Evolutionary conservation across 1,140 invertebrate genomes (phyloP).

Genomic region (Dendroctonus ponderosae): DNA sequence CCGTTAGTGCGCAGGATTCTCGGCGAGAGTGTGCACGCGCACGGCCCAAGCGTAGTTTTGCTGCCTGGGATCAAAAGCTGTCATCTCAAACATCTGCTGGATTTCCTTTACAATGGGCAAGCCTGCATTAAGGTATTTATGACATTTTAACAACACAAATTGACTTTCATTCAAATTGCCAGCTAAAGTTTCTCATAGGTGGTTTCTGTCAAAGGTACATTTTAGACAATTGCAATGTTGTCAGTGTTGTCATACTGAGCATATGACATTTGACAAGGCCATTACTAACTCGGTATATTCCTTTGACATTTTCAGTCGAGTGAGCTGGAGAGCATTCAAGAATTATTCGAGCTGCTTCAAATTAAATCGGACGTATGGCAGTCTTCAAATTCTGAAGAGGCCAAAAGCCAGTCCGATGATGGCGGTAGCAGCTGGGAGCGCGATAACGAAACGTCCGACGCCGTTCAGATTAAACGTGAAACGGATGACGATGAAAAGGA

Average conservation of each 20-base stretch:
- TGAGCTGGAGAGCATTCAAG: constrained; percentile 76
- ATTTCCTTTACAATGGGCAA: constrained; percentile 82
- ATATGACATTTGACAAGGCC: too few relatives aligned
- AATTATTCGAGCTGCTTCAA: constrained; percentile 76
- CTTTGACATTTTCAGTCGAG: constrained; percentile 62
- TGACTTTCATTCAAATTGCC: too few relatives aligned
- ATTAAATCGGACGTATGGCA: constrained; percentile 77
- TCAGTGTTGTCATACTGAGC: too few relatives aligned
- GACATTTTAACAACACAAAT: too few relatives aligned
- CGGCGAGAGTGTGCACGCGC: constrained; percentile 69
- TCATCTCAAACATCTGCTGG: constrained; percentile 73
- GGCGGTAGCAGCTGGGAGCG: constrained; percentile 58
- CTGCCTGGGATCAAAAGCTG: constrained; percentile 75
- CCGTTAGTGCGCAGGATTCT: constrained; percentile 73
- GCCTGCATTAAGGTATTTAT: constrained; percentile 69
- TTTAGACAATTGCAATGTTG: too few relatives aligned
- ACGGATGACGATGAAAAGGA: constrained; percentile 49
- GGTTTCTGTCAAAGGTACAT: background rate
- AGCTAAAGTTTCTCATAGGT: too few relatives aligned
- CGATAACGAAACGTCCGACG: constrained; percentile 56
- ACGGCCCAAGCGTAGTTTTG: constrained; percentile 72
- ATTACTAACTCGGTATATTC: background rate
- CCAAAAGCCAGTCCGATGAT: constrained; percentile 55
- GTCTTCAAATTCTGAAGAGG: constrained; percentile 52
- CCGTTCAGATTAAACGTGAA: constrained; percentile 63